Conservation (phyloP, 2,797 vertebrate species). For the Galaxias olidus region DNA sequence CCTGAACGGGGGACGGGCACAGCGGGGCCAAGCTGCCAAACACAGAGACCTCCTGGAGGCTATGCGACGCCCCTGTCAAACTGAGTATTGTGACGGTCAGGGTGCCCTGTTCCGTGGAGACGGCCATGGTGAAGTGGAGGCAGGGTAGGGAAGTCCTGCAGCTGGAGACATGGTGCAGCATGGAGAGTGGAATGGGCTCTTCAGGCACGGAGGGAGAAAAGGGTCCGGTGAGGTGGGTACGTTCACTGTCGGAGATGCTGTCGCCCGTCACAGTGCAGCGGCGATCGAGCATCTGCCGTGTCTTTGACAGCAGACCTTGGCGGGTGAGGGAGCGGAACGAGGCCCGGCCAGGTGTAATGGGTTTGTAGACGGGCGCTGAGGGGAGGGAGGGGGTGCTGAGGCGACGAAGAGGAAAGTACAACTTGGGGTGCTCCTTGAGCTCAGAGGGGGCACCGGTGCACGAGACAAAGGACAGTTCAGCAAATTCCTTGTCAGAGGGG, state of each 20-base stretch:
- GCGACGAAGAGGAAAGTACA: conserved; percentile 63
- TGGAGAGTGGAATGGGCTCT: conserved; percentile 57
- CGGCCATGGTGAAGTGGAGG: conserved; percentile 75
- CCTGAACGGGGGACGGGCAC: conserved; percentile 58
- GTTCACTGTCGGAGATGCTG: conserved; percentile 50
- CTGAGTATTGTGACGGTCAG: conserved; percentile 66
- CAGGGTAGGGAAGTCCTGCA: conserved; percentile 47
- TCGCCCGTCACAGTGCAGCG: conserved; percentile 67
- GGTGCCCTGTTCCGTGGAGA: conserved; percentile 61
- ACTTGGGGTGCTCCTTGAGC: conserved; percentile 45
- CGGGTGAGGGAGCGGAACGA: conserved; percentile 70
- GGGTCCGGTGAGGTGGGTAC: conserved; percentile 51
- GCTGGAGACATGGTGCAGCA: conserved; percentile 58
- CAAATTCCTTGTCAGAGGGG: conserved; percentile 50
- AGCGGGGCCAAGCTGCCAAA: conserved; percentile 71
- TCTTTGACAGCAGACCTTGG: conserved; percentile 62
- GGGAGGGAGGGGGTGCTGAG: conserved; percentile 56
- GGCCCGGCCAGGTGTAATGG: conserved; percentile 49
- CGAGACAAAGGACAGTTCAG: conserved; percentile 22
- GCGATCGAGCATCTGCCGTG: conserved; percentile 61
- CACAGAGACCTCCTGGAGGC: conserved; percentile 67
- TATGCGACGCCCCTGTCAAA: conserved; percentile 57
- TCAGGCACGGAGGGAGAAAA: conserved; percentile 39
- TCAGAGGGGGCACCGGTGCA: conserved; percentile 32
- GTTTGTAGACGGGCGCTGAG: conserved; percentile 45